These are phyloP conservation scores for Blomia tropicalis DNA, from an alignment of 2,888 invertebrate species.

Conservation along the genomic window DNA sequence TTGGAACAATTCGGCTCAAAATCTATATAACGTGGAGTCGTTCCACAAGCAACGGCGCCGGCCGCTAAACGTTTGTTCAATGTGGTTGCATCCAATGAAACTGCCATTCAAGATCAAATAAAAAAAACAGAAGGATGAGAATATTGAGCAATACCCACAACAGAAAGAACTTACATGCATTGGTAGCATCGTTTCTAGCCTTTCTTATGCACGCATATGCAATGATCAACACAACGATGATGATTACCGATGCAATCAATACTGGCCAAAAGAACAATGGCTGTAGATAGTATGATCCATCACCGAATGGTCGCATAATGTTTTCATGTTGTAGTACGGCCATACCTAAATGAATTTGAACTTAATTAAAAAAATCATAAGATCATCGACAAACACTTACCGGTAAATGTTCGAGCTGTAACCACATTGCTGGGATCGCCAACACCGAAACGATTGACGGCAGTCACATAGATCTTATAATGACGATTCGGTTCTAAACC, in stretches of 20 bases:
- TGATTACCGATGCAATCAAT: slow-evolving; percentile 18
- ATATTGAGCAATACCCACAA: background rate
- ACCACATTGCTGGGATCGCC: slow-evolving; percentile 29
- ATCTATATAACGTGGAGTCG: slow-evolving; percentile 12
- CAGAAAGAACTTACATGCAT: slow-evolving; percentile 14
- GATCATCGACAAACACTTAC: background rate
- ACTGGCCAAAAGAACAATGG: slow-evolving; percentile 20
- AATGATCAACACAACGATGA: slow-evolving; percentile 27
- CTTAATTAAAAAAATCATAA: background rate
- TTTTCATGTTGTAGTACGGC: slow-evolving; percentile 1
- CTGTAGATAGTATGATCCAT: slow-evolving; percentile 1
- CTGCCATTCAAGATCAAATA: background rate
- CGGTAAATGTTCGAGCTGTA: slow-evolving; percentile 2
- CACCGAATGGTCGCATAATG: background rate
- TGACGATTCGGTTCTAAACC: slow-evolving; percentile 27
- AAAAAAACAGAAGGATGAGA: no score
- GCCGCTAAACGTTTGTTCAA: slow-evolving; percentile 27
- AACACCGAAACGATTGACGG: slow-evolving; percentile 30
- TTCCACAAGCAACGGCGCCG: slow-evolving; percentile 2
- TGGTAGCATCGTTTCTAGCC: slow-evolving; percentile 19
- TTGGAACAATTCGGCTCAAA: background rate
- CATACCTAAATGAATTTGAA: background rate
- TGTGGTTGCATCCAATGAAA: slow-evolving; percentile 16
- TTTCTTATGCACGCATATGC: slow-evolving; percentile 28
- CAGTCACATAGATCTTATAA: slow-evolving; percentile 30